Evolutionary conservation across 2,888 invertebrate species (phyloP).

Genomic region (Aspidiotus rigidus): DNA sequence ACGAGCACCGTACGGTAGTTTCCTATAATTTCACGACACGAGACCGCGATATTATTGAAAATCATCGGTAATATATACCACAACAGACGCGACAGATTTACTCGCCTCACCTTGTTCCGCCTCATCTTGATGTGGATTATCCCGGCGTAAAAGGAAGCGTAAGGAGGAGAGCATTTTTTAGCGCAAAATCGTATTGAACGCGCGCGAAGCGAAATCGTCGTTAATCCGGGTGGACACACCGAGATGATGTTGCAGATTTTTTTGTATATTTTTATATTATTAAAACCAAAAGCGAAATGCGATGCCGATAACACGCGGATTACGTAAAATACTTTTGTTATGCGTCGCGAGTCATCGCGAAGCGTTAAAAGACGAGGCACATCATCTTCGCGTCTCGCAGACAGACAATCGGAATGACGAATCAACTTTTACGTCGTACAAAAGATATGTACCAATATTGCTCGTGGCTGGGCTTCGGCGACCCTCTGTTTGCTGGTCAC

Average conservation of each 20-base stretch:
- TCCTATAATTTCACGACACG: no score
- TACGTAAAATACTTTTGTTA: conserved; percentile 18
- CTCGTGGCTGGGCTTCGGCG: neutral
- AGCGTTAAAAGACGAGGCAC: neutral
- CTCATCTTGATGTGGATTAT: no score
- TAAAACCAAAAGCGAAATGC: neutral
- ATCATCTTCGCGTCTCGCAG: neutral
- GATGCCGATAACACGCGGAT: conserved; percentile 15
- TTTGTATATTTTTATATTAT: neutral
- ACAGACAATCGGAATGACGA: conserved; percentile 23
- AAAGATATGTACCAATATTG: neutral
- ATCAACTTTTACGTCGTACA: conserved; percentile 25
- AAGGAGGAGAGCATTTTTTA: neutral
- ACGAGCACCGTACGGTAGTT: no score
- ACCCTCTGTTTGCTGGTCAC: neutral
- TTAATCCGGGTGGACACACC: conserved; percentile 17
- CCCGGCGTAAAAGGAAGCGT: no score
- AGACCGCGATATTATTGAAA: no score
- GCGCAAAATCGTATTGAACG: conserved; percentile 1
- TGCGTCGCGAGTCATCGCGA: conserved; percentile 2
- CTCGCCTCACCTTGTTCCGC: no score
- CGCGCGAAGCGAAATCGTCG: neutral
- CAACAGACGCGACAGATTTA: no score
- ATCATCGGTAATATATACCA: no score
- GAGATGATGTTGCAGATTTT: conserved; percentile 3